Base-by-base conservation (phyloP, 2,888 invertebrate species). In the Pterostichus madidus region DNA sequence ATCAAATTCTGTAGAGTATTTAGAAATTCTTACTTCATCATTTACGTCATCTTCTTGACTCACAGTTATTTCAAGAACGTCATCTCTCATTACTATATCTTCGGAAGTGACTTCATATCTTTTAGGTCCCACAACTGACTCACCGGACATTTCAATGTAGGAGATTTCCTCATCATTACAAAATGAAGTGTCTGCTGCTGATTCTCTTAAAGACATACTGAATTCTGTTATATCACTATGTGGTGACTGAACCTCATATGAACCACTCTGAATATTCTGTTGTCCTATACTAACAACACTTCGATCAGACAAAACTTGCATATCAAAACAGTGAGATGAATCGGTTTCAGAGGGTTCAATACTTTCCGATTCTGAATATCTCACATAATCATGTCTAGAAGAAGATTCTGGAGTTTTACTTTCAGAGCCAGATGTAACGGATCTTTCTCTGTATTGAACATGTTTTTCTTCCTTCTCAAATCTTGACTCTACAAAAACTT, bases 31-130 rank as follows among this genome's bases (percentile, higher is more conserved):
- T 73, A 56, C 68, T 17, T 73, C 32, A 49, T 56, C 80, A 32
- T 71, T 59, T 61, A 46, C 32, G 8, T 61, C 61, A 24, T 84
- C 84, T 46, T 86, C 84, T 32, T 87, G 86, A 52, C 87, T 88
- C n/a, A 91, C 86, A 17, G 90, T 90, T 8, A 91, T 88, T 87
- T 90, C 88, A 31, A 91, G 84, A 2, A 90, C 86, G 84, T 91
- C 91, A 85, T 89, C 90, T 35, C 87, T 89, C 90, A 91, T 90
- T 11, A 88, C 86, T 61, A 91, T 90, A 85, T 90, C 89, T 39
- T 89, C 87, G 35, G 86, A 84, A 53, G 85, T 85, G 52, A 86
- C 84, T 75, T 86, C 86, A 39, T 85, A 86, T 75, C 84, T 84
- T 39, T 71, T 78, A 7, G 64, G 64, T 39, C 24, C 49, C 6